These are phyloP conservation scores for Plodia interpunctella DNA, from an alignment of 1,140 invertebrate genomes.

Conservation along the genomic window DNA sequence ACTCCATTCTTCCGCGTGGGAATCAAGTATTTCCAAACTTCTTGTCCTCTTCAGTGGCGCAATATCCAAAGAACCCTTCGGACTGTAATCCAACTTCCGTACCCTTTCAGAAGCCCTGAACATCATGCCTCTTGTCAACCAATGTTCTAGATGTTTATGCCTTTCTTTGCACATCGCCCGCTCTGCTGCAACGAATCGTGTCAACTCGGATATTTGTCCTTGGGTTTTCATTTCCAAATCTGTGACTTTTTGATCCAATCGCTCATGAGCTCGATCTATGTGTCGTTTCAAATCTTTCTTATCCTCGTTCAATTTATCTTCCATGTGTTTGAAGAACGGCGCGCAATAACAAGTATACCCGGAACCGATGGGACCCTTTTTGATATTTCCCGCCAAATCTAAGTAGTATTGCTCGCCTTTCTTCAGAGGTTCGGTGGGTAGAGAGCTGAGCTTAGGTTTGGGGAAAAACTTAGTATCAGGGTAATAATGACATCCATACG, in stretches of 20 bases:
- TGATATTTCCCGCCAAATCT: slow-evolving; percentile 96
- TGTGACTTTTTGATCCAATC: slow-evolving; percentile 89
- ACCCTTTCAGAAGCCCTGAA: slow-evolving; percentile 79
- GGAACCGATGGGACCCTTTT: slow-evolving; percentile 94
- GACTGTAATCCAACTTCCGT: slow-evolving; percentile 72
- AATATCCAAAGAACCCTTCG: slow-evolving; percentile 79
- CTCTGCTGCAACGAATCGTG: slow-evolving; percentile 81
- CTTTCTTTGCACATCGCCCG: slow-evolving; percentile 81
- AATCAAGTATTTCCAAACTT: slow-evolving; percentile 80
- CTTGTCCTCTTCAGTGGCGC: slow-evolving; percentile 80
- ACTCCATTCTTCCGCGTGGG: slow-evolving; percentile 65
- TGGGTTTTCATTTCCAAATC: slow-evolving; percentile 87
- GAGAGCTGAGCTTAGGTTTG: slow-evolving; percentile 87
- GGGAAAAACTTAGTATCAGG: slow-evolving; percentile 90
- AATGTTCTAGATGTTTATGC: slow-evolving; percentile 83
- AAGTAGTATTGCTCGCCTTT: slow-evolving; percentile 96
- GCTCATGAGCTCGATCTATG: slow-evolving; percentile 88
- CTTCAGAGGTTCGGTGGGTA: slow-evolving; percentile 90
- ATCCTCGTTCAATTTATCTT: slow-evolving; percentile 89
- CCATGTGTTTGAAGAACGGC: slow-evolving; percentile 89
- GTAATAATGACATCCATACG: slow-evolving; percentile 93
- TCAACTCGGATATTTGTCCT: slow-evolving; percentile 86
- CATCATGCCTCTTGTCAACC: slow-evolving; percentile 79
- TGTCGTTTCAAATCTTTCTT: slow-evolving; percentile 91
- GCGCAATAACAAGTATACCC: slow-evolving; percentile 90